Base-by-base conservation (phyloP, 2,113 vertebrate species). In the Coptodon bakossiorum region DNA sequence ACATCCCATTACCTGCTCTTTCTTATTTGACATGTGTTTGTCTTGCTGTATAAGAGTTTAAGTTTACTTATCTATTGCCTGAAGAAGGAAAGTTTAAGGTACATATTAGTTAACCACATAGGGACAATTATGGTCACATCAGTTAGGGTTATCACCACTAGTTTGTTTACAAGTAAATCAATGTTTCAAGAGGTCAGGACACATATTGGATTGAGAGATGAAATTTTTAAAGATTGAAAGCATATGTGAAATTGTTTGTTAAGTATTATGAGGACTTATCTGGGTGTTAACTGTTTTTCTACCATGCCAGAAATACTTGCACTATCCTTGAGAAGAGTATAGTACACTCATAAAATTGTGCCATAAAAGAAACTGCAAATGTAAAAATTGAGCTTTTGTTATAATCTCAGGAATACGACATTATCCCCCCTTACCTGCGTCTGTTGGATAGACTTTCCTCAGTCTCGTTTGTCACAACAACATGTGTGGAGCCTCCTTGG, bases 361-460 rank as follows among this genome's bases (percentile, higher is more conserved):
- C 14, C 40, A 73, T 27, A 29, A 6, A 76, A 73, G 11, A 17
- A 76, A 76, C 71, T 29, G 14, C 40, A 29, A 5, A 16, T 29
- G 14, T 48, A 48, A 29, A 50, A 31, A 27, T 19, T 48, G 24
- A 5, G 24, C 40, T 78, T 48, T 27, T 50, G 71, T 50, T 78
- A n/a, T 78, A 3, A 50, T 3, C 27, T 3, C 71, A 8, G 45
- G 24, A 4, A 50, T 7, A 31, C 3, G 3, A 78, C 45, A 78
- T 50, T 29, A 29, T 11, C 16, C 4, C 24, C 43, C 43, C 95
- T 97, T 97, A 99, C 98, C 97, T 98, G 82, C 97, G 97, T 84
- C 97, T 94, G 40, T 94, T 97, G 43, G 97, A 97, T 80, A 98
- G 95, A 78, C 96, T 97, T 94, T 98, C 97, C 80, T 97, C 97